Base-by-base conservation (phyloP, 2,797 vertebrate genomes). In the Sylvilagus floridanus region DNA sequence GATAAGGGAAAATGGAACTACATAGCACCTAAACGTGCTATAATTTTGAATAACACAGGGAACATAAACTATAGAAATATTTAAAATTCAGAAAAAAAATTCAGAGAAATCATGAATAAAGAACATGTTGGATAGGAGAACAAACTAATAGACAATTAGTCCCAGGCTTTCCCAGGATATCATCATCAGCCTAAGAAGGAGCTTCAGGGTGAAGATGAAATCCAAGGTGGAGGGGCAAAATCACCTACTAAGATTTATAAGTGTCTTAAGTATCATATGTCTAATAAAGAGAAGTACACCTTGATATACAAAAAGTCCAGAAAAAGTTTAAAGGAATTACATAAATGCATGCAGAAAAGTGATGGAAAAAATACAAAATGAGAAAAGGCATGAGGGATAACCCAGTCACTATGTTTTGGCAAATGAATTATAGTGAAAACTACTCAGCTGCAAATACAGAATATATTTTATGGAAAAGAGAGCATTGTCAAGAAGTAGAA, bases 121-220 rank as follows among this genome's bases (percentile, higher is more conserved):
- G 32, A 22, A 42, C 12, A 30, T 57, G 0, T 13, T 21, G 35
- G 14, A 8, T 62, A 24, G 26, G 13, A 50, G 2, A 75, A 72
- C 78, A 65, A 37, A 7, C 2, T n/a, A 88, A 84, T 17, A 2
- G 0, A 82, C 82, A 77, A 17, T 32, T 22, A 65, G 5, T 3
- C 3, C 5, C 21, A 30, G 2, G 0, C 1, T 63, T 72, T 83
- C 12, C 54, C 16, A 85, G 26, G n/a, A 72, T 84, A 85, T 72
- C 16, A 42, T 28, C 63, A 7, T 79, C 28, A 63, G 77, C n/a
- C 2, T 52, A 54, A 81, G 52, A 81, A 30, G 69, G 63, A 14
- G n/a, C 11, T 84, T 71, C 47, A 84, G 17, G 30, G 21, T 8
- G 94, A 83, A 92, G 32, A 62, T 78, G 17, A 83, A 87, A 32